Evolutionary conservation across 2,113 vertebrate species (phyloP).

Genomic region (Falcunculus frontatus): DNA sequence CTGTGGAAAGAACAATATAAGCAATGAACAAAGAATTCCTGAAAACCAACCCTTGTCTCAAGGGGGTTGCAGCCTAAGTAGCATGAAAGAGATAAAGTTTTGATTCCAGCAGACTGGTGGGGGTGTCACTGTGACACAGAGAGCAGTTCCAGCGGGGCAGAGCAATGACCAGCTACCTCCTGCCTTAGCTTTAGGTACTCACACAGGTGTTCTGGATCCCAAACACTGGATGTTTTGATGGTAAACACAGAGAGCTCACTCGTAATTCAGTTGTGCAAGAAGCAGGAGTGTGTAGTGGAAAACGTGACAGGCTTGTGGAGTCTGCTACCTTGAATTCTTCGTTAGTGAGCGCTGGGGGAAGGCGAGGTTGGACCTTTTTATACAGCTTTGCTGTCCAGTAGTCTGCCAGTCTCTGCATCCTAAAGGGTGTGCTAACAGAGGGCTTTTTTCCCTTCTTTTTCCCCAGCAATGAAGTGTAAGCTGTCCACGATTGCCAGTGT

Average conservation of each 20-base stretch:
- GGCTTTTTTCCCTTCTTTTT: not conserved
- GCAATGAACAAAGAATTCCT: conserved; percentile 7
- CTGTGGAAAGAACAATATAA: conserved; percentile 6
- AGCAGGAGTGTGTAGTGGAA: not conserved
- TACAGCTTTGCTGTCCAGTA: not conserved
- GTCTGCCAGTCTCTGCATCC: not conserved
- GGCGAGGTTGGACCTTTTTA: not conserved
- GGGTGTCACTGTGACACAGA: not conserved
- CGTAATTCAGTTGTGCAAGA: not conserved
- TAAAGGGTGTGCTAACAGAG: conserved; percentile 45
- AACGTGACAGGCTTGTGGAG: not conserved
- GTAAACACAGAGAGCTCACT: not conserved
- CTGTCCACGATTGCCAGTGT: conserved; percentile 81
- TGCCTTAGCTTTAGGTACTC: not conserved
- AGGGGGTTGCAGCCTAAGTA: not conserved
- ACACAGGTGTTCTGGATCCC: not conserved
- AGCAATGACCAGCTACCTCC: fast-evolving
- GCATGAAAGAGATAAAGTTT: not conserved
- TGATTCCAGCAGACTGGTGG: not conserved
- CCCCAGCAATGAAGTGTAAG: conserved; percentile 84
- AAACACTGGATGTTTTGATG: not conserved
- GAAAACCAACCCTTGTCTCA: not conserved
- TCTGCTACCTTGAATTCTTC: not conserved
- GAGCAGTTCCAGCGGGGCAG: not conserved
- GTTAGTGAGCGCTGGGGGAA: fast-evolving